These are phyloP conservation scores for Aethes cnicana DNA, from an alignment of 2,888 invertebrate genomes.

Conservation along the genomic window DNA sequence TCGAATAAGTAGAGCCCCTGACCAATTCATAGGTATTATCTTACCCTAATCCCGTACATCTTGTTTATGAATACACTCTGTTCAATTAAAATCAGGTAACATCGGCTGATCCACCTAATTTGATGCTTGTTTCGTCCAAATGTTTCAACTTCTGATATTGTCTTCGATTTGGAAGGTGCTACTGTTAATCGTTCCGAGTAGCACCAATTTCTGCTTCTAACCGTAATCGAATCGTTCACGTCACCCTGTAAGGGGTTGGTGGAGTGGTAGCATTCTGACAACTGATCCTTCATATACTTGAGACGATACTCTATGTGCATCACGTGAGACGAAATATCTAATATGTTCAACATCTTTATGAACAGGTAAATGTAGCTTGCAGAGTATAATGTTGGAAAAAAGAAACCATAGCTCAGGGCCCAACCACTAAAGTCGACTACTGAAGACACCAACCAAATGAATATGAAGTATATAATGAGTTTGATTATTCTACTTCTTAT, in stretches of 20 bases:
- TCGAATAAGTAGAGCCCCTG: too few species aligned
- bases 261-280: constrained; percentile 44
- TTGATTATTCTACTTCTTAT: constrained; percentile 46
- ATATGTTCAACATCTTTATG: constrained; percentile 60
- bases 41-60: constrained; percentile 67
- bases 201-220: constrained; percentile 50
- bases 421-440: constrained; percentile 54
- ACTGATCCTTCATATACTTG: constrained; percentile 47
- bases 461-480: constrained; percentile 42
- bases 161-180: constrained; percentile 22
- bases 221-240: constrained; percentile 40
- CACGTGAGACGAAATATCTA: constrained; percentile 60
- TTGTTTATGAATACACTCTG: constrained; percentile 61
- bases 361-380: constrained; percentile 54
- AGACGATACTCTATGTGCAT: constrained; percentile 56
- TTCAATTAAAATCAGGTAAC: constrained; percentile 60
- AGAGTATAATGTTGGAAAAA: constrained; percentile 44
- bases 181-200: constrained; percentile 33
- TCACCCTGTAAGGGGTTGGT: constrained; percentile 14
- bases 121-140: constrained; percentile 31
- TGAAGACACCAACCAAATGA: constrained; percentile 49
- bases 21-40: too few species aligned
- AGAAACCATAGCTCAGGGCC: constrained; percentile 47
- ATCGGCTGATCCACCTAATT: constrained; percentile 49
- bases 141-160: constrained; percentile 12